Evolutionary conservation across 2,888 invertebrate species (phyloP).

Genomic region (Microchrysa polita): DNA sequence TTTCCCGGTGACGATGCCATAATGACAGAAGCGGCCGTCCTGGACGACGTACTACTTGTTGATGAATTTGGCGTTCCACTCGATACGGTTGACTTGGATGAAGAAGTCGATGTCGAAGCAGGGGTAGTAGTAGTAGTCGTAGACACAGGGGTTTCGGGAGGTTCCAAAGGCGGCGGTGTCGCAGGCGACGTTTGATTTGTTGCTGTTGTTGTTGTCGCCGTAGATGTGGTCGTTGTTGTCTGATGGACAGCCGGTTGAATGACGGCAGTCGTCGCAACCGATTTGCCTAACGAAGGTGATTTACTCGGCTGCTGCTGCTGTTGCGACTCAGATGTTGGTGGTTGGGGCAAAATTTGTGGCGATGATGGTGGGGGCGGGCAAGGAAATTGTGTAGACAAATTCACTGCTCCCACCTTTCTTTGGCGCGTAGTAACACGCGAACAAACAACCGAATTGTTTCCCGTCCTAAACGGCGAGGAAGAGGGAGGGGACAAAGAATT

Average conservation of each 20-base stretch:
- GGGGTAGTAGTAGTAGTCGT: neutral
- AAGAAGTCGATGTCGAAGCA: neutral
- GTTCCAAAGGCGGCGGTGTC: neutral
- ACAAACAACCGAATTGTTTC: slow-evolving; percentile 41
- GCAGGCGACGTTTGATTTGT: too few species aligned
- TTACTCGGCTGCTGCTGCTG: neutral
- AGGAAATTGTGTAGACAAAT: neutral
- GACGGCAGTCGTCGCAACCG: neutral
- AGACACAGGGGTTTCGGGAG: neutral
- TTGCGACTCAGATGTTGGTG: too few species aligned
- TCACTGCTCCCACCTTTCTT: slow-evolving; percentile 45
- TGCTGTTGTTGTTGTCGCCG: slow-evolving; percentile 1
- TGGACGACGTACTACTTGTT: neutral
- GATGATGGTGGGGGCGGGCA: neutral
- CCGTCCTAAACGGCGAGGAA: too few species aligned
- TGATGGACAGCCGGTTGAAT: neutral
- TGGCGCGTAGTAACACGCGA: slow-evolving; percentile 45
- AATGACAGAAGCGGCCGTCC: too few species aligned
- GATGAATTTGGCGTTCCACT: neutral
- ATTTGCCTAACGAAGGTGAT: neutral
- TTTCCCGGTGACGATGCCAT: neutral
- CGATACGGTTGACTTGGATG: neutral
- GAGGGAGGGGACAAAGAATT: too few species aligned
- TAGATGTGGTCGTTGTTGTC: too few species aligned
- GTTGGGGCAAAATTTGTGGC: neutral